phyloP scores from a whole-genome alignment of 2,888 invertebrate genomes.

The Philaethria dido region DNA sequence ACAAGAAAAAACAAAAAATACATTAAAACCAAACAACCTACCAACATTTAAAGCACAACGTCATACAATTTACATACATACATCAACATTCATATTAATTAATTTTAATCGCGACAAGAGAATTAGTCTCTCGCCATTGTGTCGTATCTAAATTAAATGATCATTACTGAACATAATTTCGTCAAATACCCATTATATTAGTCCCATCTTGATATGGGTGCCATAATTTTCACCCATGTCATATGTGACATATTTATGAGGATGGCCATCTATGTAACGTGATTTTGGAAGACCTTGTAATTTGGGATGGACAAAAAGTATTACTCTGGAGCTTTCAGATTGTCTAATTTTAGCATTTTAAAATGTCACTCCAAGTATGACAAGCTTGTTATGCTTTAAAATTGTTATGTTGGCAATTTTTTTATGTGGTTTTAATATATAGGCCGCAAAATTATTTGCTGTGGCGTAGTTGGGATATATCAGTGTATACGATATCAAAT shows the following conservation, averaged over 20 bases:
- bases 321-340: neutral
- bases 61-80: neutral
- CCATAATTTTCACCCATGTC: slow-evolving; percentile 51
- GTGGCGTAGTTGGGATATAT: no score
- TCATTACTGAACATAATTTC: slow-evolving; percentile 36
- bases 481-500: no score
- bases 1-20: no score
- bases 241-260: slow-evolving; percentile 48
- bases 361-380: neutral
- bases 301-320: slow-evolving; percentile 22
- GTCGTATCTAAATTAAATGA: slow-evolving; percentile 40
- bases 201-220: slow-evolving; percentile 47
- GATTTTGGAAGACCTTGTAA: slow-evolving; percentile 39
- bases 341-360: neutral
- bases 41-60: neutral
- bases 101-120: slow-evolving; percentile 25
- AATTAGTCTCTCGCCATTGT: slow-evolving; percentile 31
- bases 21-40: neutral
- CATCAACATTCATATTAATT: slow-evolving; percentile 17
- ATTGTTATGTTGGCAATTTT: no score
- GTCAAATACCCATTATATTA: slow-evolving; percentile 35
- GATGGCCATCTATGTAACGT: slow-evolving; percentile 43
- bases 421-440: no score
- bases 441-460: no score
- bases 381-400: no score